Evolutionary conservation across 2,888 invertebrate genomes (phyloP).

Genomic region (Phengaris alcon): DNA sequence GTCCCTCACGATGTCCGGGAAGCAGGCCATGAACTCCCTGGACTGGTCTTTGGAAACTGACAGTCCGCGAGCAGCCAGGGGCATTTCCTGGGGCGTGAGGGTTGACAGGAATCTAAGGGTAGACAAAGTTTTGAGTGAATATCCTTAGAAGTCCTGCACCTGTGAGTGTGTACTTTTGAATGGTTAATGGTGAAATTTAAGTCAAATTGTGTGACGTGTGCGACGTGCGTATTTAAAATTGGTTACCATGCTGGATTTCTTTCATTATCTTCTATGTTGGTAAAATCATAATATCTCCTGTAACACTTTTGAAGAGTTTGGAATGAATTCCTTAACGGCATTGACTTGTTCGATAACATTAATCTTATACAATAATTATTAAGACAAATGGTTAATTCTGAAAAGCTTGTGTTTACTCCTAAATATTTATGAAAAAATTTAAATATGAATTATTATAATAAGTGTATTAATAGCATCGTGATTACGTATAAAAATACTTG

Average conservation of each 20-base stretch:
- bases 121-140: constrained; percentile 41
- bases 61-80: constrained; percentile 80
- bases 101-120: constrained; percentile 79
- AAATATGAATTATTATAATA: too few relatives aligned
- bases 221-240: neutral
- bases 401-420: too few relatives aligned
- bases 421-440: too few relatives aligned
- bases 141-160: constrained; percentile 28
- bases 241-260: neutral
- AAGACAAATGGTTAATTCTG: neutral
- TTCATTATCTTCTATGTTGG: neutral
- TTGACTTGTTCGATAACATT: neutral
- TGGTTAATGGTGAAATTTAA: neutral
- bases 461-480: too few relatives aligned
- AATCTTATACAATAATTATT: neutral
- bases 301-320: neutral
- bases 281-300: neutral
- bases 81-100: constrained; percentile 80
- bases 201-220: neutral
- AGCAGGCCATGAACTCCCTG: constrained; percentile 91
- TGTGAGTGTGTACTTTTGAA: neutral
- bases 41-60: constrained; percentile 89
- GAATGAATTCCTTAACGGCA: neutral
- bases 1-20: constrained; percentile 92
- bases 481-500: too few relatives aligned